These are phyloP conservation scores for Chrysotoxum bicinctum DNA, from an alignment of 2,888 invertebrate species.

Conservation along the genomic window DNA sequence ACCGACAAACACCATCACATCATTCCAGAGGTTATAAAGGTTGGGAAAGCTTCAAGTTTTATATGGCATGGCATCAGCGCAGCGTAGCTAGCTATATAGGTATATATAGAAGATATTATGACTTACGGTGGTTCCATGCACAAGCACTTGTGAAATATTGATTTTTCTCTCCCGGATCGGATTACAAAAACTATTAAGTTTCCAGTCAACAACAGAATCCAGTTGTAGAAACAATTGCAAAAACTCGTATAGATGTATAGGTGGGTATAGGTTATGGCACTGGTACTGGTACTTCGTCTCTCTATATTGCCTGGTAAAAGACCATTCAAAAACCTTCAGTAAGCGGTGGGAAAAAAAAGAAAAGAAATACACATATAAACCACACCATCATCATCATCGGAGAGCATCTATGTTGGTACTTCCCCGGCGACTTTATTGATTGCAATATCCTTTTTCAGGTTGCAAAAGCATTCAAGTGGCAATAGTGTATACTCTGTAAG, in stretches of 20 bases:
- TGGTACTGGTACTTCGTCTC: background rate
- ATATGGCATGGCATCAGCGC: background rate
- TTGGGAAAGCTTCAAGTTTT: background rate
- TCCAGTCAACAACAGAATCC: slow-evolving; percentile 69
- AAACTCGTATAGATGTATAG: background rate
- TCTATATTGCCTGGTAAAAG: slow-evolving; percentile 11
- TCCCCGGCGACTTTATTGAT: slow-evolving; percentile 65
- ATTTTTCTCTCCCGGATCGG: slow-evolving; percentile 59
- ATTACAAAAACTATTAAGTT: slow-evolving; percentile 72
- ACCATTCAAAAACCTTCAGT: background rate
- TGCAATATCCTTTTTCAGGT: slow-evolving; percentile 70
- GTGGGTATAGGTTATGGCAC: background rate
- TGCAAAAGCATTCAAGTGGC: slow-evolving; percentile 64
- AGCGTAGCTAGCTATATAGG: background rate
- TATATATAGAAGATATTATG: slow-evolving; percentile 5
- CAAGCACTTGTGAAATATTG: slow-evolving; percentile 66
- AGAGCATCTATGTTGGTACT: slow-evolving; percentile 26
- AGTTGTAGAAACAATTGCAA: slow-evolving; percentile 67
- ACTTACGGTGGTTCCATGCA: slow-evolving; percentile 48
- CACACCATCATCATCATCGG: slow-evolving; percentile 27
- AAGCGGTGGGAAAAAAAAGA: background rate
- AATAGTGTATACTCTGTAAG: slow-evolving; percentile 25
- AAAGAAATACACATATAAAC: slow-evolving; percentile 30
- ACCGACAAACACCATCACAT: slow-evolving; percentile 40
- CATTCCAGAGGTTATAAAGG: slow-evolving; percentile 15